Evolutionary conservation across 2,797 vertebrate genomes (phyloP).

Genomic region (Microchirus variegatus): DNA sequence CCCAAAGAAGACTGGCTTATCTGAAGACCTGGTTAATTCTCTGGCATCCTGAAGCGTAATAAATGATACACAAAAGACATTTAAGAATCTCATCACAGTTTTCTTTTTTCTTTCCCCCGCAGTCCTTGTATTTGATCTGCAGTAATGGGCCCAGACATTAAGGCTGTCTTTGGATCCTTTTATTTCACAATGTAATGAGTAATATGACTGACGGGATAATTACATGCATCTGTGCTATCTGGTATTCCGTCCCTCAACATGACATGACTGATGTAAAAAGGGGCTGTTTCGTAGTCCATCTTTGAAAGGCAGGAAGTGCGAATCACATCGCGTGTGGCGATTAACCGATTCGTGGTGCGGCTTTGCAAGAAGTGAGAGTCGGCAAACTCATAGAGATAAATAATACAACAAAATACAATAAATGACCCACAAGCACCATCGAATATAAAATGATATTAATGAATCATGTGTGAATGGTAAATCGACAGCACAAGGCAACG

Average conservation of each 20-base stretch:
- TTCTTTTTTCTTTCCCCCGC: too few species aligned
- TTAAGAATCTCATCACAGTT: conserved; percentile 20
- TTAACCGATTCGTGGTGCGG: conserved; percentile 38
- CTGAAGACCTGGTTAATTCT: conserved; percentile 5
- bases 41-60: conserved; percentile 11
- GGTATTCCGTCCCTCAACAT: conserved; percentile 29
- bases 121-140: conserved; percentile 34
- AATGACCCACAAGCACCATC: conserved; percentile 27
- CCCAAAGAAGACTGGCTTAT: background rate
- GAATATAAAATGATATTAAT: conserved; percentile 43
- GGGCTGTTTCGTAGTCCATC: conserved; percentile 7
- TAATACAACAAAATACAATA: conserved; percentile 21
- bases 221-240: conserved; percentile 52
- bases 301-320: conserved; percentile 30
- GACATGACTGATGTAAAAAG: conserved; percentile 28
- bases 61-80: conserved; percentile 20
- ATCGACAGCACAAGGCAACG: conserved; percentile 32
- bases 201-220: conserved; percentile 39
- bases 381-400: conserved; percentile 33
- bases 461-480: conserved; percentile 49
- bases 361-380: conserved; percentile 36
- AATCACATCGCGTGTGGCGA: conserved; percentile 43
- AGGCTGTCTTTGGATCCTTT: conserved; percentile 30
- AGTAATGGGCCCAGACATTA: conserved; percentile 30
- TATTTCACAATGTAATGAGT: conserved; percentile 37